These are phyloP conservation scores for Synergus gifuensis DNA, from an alignment of 2,888 invertebrate genomes.

Conservation along the genomic window DNA sequence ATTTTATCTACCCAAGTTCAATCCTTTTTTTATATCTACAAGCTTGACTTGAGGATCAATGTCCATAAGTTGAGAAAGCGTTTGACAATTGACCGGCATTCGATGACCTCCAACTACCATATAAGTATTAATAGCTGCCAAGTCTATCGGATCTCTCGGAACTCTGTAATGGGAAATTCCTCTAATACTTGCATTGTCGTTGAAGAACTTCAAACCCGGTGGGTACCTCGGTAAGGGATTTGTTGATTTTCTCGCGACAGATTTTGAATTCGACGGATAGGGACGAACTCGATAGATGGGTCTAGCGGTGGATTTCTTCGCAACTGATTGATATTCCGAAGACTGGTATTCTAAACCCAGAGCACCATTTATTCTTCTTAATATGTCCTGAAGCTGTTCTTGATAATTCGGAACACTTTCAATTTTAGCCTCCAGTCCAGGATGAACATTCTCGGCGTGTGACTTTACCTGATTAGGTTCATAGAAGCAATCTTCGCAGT, in stretches of 20 bases:
- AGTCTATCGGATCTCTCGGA: conserved; percentile 75
- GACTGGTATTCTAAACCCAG: conserved; percentile 27
- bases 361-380: conserved; percentile 54
- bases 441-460: conserved; percentile 72
- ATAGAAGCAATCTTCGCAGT: conserved; percentile 73
- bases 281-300: conserved; percentile 52
- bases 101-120: conserved; percentile 80
- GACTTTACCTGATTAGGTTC: conserved; percentile 64
- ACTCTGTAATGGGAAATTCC: conserved; percentile 79
- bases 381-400: conserved; percentile 58
- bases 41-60: conserved; percentile 79
- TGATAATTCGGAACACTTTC: conserved; percentile 63
- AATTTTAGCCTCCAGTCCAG: conserved; percentile 65
- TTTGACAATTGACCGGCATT: conserved; percentile 79
- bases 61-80: conserved; percentile 79
- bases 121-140: conserved; percentile 78
- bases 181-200: conserved; percentile 48
- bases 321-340: conserved; percentile 62
- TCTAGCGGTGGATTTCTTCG: conserved; percentile 78
- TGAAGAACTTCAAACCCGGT: conserved; percentile 54
- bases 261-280: conserved; percentile 59
- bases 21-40: conserved; percentile 70
- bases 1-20: background rate
- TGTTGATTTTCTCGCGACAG: conserved; percentile 79
- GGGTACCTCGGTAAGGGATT: conserved; percentile 72